A percentile compares a stretch with the other conserved stretches of the same genome.
Conservation (phyloP, 2,113 vertebrate species). For the Plecotus auritus region DNA sequence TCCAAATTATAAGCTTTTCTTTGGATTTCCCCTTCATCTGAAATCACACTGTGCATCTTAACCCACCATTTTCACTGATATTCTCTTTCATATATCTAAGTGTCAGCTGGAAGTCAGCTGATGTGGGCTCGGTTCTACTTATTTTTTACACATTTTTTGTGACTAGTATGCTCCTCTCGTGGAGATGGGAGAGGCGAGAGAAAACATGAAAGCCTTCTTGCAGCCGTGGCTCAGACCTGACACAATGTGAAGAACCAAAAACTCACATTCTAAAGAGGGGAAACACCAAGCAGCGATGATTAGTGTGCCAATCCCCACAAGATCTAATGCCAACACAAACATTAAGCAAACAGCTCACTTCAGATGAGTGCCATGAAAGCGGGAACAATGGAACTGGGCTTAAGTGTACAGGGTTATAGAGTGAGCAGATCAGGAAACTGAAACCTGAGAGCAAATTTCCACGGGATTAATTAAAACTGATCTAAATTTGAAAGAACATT, state of each 20-base stretch:
- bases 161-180: not conserved
- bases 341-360: not conserved
- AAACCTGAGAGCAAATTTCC: not conserved
- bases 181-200: not conserved
- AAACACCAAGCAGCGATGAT: not conserved
- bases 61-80: not conserved
- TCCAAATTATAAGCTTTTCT: not conserved
- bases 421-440: not conserved
- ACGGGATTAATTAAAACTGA: not conserved
- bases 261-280: not conserved
- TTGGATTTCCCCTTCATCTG: not conserved
- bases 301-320: not conserved
- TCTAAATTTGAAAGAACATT: not conserved
- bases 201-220: not conserved
- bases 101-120: not conserved
- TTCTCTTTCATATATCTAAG: not conserved
- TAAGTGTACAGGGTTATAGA: not conserved
- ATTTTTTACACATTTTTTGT: not conserved
- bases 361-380: not conserved
- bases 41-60: not conserved
- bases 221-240: not conserved
- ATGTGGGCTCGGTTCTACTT: not conserved
- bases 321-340: not conserved
- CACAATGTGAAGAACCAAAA: not conserved
- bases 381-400: not conserved